Evolutionary conservation across 2,113 vertebrate genomes (phyloP).

Genomic region (Dolichotis patagonum): DNA sequence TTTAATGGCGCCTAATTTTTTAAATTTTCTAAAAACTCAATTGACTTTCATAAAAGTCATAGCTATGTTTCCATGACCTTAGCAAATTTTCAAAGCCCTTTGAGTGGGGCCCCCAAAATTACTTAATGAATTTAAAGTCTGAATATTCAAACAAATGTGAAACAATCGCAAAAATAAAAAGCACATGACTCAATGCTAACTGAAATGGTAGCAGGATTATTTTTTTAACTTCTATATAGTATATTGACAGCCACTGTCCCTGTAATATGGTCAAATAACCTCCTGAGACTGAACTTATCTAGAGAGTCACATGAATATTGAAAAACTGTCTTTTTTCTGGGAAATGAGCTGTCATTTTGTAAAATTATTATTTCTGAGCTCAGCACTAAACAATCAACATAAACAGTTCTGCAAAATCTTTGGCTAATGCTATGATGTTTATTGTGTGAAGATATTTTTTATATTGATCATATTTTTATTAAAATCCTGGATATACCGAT

Average conservation of each 20-base stretch:
- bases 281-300: neutral
- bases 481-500: neutral
- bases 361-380: slow-evolving; percentile 5
- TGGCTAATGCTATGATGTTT: neutral
- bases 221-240: neutral
- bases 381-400: neutral
- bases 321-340: neutral
- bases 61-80: neutral
- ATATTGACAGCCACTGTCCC: neutral
- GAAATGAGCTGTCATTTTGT: neutral
- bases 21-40: neutral
- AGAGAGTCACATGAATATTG: neutral
- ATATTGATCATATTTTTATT: neutral
- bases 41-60: neutral
- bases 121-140: neutral
- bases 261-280: neutral
- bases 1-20: neutral
- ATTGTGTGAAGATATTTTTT: neutral
- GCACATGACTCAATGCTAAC: neutral
- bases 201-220: neutral
- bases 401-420: neutral
- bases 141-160: neutral
- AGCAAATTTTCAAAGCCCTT: neutral
- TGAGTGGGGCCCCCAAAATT: neutral
- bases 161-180: neutral